Evolutionary conservation across 2,888 invertebrate species (phyloP).

Genomic region (Julus scandinavius): DNA sequence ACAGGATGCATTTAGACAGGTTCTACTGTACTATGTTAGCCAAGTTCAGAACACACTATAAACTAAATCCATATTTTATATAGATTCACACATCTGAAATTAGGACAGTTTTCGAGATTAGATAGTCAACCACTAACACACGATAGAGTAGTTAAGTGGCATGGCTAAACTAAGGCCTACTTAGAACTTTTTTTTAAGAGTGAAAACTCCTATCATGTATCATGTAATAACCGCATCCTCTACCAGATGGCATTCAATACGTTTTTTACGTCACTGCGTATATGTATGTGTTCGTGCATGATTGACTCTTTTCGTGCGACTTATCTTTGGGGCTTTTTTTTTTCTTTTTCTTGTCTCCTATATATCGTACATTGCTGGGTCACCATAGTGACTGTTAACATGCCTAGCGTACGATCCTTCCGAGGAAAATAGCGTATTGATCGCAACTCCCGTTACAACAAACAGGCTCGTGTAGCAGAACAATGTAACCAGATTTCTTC

Average conservation of each 20-base stretch:
- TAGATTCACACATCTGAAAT: no score
- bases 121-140: no score
- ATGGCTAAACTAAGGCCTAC: not conserved
- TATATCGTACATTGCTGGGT: not conserved
- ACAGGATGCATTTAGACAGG: no score
- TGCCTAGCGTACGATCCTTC: not conserved
- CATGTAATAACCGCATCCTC: not conserved
- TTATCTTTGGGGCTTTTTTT: not conserved
- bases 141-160: no score
- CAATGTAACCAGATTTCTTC: constrained; percentile 23
- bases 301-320: not conserved
- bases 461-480: not conserved
- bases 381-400: constrained; percentile 42
- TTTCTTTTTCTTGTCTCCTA: not conserved
- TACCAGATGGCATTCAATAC: not conserved
- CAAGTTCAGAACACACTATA: no score
- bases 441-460: constrained; percentile 18
- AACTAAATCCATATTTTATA: no score
- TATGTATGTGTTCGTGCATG: not conserved
- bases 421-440: constrained; percentile 18
- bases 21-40: no score
- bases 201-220: not conserved
- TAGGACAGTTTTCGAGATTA: no score
- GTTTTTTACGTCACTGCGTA: not conserved
- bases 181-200: not conserved